Base-by-base conservation (phyloP, 1,140 invertebrate genomes). In the Leptinotarsa texana region DNA sequence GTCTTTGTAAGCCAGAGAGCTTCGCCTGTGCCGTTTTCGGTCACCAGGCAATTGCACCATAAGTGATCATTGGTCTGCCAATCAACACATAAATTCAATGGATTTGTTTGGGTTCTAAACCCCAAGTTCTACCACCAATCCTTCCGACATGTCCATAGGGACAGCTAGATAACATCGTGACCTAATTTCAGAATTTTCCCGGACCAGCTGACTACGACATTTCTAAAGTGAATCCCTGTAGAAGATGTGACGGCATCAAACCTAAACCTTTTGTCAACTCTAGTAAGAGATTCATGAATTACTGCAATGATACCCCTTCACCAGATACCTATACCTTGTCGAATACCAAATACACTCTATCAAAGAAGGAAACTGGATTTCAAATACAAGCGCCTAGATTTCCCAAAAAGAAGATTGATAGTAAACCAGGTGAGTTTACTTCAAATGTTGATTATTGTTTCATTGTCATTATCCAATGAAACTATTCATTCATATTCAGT, bases 121-220 rank as follows among this genome's bases (percentile, higher is more conserved):
- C 24, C 24, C 24, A 27, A 27, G 4, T 27, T 27, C 21, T 21
- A 21, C 21, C 21, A 21, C 21, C 1, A 21, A 21, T 21, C 21
- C 21, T 21, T 21, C 4, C 24, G 24, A 27, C 24, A 27, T 27
- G 3, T 27, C 24, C 24, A 27, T 27, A 27, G 24, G 24, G 24
- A 4, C 24, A 27, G 24, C 24, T 27, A 27, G 24, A 33, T 33
- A 33, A 33, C 5, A 33, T 33, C 33, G 6, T 33, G 8, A 33
- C 8, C 33, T 33, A 8, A 33, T 33, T 33, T 33, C 33, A 33
- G 74, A 62, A 66, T 42, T 61, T 49, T 21, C 74, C 77, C 1
- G 77, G 72, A 8, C 77, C 77, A 6, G 75, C 69, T 8, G 13
- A 49, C 17, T 78, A 78, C 62, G 49, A 76, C 21, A 47, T 74